These are phyloP conservation scores for Lithophane ornitopus DNA, from an alignment of 2,888 invertebrate genomes.

Conservation along the genomic window DNA sequence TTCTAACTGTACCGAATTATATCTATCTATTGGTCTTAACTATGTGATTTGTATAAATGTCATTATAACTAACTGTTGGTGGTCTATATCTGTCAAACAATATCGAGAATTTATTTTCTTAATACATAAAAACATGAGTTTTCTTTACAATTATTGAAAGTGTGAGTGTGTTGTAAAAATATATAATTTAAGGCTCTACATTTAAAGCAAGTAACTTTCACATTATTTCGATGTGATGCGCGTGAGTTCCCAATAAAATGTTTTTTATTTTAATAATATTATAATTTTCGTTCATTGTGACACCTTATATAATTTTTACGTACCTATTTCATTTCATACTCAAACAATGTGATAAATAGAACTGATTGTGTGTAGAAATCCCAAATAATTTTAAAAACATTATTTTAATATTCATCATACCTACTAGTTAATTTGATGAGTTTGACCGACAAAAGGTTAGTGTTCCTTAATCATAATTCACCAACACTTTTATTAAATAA, in stretches of 20 bases:
- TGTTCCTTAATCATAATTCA: neutral
- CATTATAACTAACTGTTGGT: conserved; percentile 60
- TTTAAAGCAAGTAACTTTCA: neutral
- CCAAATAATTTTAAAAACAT: neutral
- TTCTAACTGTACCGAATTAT: conserved; percentile 70
- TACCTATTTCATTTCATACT: neutral
- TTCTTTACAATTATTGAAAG: conserved; percentile 3
- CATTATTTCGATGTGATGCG: neutral
- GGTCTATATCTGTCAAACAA: conserved; percentile 43
- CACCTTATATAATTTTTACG: neutral
- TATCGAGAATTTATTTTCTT: conserved; percentile 33
- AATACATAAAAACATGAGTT: neutral
- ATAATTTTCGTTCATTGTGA: neutral
- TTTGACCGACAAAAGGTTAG: neutral
- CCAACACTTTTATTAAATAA: neutral
- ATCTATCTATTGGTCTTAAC: conserved; percentile 64
- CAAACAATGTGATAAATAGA: conserved; percentile 38
- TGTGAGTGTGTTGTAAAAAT: conserved; percentile 9
- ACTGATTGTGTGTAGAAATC: conserved; percentile 41
- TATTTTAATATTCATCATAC: neutral
- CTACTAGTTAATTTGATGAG: neutral
- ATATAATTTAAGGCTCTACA: neutral
- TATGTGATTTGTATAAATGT: conserved; percentile 70
- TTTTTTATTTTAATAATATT: conserved; percentile 3
- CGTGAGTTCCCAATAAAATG: conserved; percentile 17